Percentiles rank a stretch among this genome's conserved stretches.
These are phyloP conservation scores for Sapajus apella DNA, from an alignment of 2,113 vertebrate species.

Conservation along the genomic window DNA sequence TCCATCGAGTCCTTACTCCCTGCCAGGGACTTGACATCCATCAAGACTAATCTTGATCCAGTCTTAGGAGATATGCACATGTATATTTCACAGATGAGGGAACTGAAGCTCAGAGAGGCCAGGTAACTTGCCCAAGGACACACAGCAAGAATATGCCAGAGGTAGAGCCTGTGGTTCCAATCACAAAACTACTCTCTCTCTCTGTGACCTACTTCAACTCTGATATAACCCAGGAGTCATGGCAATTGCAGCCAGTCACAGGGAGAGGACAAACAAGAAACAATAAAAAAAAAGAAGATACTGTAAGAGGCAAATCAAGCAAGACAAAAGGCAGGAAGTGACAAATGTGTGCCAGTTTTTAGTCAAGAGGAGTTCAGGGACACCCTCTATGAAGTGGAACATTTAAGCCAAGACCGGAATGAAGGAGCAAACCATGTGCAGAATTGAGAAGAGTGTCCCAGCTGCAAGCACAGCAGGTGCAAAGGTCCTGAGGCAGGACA, in stretches of 20 bases:
- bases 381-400: not conserved
- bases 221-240: too few species aligned
- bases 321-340: not conserved
- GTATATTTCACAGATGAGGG: not conserved
- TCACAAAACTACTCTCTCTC: too few species aligned
- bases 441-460: not conserved
- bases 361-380: too few species aligned
- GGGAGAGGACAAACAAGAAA: not conserved
- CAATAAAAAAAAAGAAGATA: not conserved
- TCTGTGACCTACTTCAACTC: not conserved
- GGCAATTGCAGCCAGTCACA: too few species aligned
- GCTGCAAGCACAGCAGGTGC: not conserved
- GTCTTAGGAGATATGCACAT: not conserved
- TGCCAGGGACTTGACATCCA: fast-evolving
- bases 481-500: not conserved
- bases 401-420: not conserved
- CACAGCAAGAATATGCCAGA: not conserved
- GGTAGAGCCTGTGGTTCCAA: not conserved
- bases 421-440: too few species aligned
- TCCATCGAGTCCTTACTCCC: fast-evolving
- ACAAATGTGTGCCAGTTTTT: not conserved
- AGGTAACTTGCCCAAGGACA: not conserved
- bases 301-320: not conserved
- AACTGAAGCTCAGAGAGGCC: not conserved
- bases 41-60: not conserved